These are phyloP conservation scores for Helicoverpa assulta DNA, from an alignment of 2,888 invertebrate species.

Conservation along the genomic window DNA sequence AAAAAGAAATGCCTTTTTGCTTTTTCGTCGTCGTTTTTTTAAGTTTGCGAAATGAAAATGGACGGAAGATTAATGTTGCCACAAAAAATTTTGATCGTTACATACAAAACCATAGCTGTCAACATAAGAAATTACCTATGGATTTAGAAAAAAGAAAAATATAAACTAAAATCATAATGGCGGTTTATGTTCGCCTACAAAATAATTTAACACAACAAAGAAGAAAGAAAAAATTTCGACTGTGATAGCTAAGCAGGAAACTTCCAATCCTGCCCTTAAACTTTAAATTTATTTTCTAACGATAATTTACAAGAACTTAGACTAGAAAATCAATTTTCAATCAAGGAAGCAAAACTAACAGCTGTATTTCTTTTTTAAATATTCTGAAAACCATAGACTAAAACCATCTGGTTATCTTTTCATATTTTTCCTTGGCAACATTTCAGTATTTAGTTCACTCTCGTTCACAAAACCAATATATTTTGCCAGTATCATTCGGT, in stretches of 20 bases:
- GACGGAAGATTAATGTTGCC: slow-evolving; percentile 79
- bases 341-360: background rate
- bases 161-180: no score
- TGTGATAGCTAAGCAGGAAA: no score
- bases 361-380: background rate
- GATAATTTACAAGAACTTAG: background rate
- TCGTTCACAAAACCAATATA: slow-evolving; percentile 26
- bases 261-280: no score
- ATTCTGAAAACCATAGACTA: background rate
- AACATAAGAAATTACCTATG: slow-evolving; percentile 18
- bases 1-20: slow-evolving; percentile 77
- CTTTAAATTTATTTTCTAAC: no score
- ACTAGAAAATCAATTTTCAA: background rate
- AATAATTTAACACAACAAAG: background rate
- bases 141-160: background rate
- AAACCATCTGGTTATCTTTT: background rate
- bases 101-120: slow-evolving; percentile 39
- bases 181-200: no score
- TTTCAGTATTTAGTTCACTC: background rate
- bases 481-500: slow-evolving; percentile 33
- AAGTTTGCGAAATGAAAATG: slow-evolving; percentile 86
- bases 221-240: background rate
- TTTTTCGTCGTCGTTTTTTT: slow-evolving; percentile 87
- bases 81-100: slow-evolving; percentile 37
- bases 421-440: slow-evolving; percentile 40